These are phyloP conservation scores for Rousettus madagascariensis DNA, from an alignment of 2,797 vertebrate genomes.

Conservation along the genomic window DNA sequence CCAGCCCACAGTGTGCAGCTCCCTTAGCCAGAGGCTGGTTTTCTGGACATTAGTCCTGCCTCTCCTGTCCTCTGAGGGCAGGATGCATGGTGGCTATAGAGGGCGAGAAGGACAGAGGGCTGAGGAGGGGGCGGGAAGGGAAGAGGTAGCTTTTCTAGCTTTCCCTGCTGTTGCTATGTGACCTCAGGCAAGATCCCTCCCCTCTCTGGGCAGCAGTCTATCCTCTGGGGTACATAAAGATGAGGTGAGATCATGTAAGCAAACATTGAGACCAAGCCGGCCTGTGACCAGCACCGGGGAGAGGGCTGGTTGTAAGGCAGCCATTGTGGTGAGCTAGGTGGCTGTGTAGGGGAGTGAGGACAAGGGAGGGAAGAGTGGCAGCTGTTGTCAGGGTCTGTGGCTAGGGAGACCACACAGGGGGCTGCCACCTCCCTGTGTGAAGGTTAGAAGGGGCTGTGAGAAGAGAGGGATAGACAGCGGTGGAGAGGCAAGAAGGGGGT, in stretches of 20 bases:
- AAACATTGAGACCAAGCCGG: background rate
- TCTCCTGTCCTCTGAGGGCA: background rate
- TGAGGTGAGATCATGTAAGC: background rate
- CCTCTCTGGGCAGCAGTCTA: background rate
- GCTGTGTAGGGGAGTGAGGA: background rate
- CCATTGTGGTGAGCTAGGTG: background rate
- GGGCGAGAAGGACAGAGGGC: background rate
- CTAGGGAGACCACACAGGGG: background rate
- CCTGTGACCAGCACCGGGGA: background rate
- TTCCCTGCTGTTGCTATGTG: background rate
- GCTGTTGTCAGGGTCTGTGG: background rate
- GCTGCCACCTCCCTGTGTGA: no score
- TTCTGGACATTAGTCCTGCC: background rate
- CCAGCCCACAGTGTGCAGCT: background rate
- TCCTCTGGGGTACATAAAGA: background rate
- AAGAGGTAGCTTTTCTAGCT: background rate
- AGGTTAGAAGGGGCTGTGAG: background rate
- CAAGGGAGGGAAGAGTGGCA: background rate
- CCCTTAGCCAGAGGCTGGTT: background rate
- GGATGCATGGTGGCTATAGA: background rate
- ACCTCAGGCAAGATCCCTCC: background rate
- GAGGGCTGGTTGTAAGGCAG: rapidly evolving
- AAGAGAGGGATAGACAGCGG: background rate
- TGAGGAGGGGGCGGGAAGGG: background rate
- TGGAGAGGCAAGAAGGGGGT: background rate